Conservation (phyloP, 2,797 vertebrate species). For the Salmo trutta region DNA sequence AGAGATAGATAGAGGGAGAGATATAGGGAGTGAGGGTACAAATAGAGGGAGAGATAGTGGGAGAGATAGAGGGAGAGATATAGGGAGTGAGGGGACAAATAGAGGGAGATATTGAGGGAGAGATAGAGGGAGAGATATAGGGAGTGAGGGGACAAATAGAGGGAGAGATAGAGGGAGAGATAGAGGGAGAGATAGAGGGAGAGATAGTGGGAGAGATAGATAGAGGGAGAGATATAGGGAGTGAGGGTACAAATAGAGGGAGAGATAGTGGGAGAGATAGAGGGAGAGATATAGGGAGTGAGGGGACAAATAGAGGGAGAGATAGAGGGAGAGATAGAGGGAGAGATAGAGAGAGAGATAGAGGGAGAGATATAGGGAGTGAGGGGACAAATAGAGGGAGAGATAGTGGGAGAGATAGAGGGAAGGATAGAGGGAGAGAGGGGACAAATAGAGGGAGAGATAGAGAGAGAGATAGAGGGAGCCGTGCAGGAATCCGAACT, state of each 20-base stretch:
- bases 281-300: too few species aligned
- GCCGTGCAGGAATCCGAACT: constrained; percentile 60
- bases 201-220: not conserved
- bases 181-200: not conserved
- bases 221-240: too few species aligned
- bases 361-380: not conserved
- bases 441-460: constrained; percentile 27
- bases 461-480: constrained; percentile 38
- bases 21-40: too few species aligned
- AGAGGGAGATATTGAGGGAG: not conserved
- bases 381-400: not conserved
- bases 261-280: too few species aligned
- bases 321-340: too few species aligned
- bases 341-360: not conserved
- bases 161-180: not conserved
- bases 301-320: too few species aligned
- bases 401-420: not conserved
- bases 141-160: not conserved
- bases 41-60: too few species aligned
- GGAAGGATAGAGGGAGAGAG: not conserved
- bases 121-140: too few species aligned
- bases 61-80: too few species aligned
- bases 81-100: too few species aligned
- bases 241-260: too few species aligned
- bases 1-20: too few species aligned